Evolutionary conservation across 2,797 vertebrate species (phyloP), one percentile per base, ranked within the genome.

Genomic region (Gobio occitaniae): DNA sequence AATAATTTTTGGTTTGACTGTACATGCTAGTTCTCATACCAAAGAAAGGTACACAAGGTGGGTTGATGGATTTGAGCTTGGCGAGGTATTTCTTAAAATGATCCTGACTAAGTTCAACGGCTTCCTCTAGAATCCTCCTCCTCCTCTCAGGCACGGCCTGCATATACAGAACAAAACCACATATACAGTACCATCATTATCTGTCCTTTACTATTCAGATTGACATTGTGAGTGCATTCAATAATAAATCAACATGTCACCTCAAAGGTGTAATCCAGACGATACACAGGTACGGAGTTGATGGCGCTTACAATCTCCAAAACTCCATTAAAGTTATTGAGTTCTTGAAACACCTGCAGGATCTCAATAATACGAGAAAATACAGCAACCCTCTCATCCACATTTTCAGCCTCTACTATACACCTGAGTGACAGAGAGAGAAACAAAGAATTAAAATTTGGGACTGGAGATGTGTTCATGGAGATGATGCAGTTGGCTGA

Each of bases 1-100:
- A 44, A 44, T 9, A 2, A 2, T 9, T 44, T 9, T 44, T 44
- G 41, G 38, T 44, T 44, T 44, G 41, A 44, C 41, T 9, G 8
- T 44, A 44, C 25, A 36, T 36, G n/a, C 52, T 36, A 41, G 44
- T 16, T 15, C 32, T 68, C 96, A 94, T 92, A 99, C 98, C 98
- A 94, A 99, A 99, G 94, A 99, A 99, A 97, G 98, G 98, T 97
- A 99, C 98, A 78, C 98, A 99, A 89, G 98, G 98, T 65, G 98
- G 98, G 92, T 99, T 99, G 93, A 99, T 99, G 88, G 98, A 99
- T 93, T 99, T 99, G 50, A 99, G 97, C 93, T 98, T 99, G 83
- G 96, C 96, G 89, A 99, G 94, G 87, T 99, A 99, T 90, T 99
- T 99, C 94, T 99, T 99, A 92, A 99, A 99, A 92, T 99, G 98